Percentiles rank a stretch among this genome's conserved stretches.
phyloP scores from a whole-genome alignment of 2,113 vertebrate genomes.

The Mustela nigripes region DNA sequence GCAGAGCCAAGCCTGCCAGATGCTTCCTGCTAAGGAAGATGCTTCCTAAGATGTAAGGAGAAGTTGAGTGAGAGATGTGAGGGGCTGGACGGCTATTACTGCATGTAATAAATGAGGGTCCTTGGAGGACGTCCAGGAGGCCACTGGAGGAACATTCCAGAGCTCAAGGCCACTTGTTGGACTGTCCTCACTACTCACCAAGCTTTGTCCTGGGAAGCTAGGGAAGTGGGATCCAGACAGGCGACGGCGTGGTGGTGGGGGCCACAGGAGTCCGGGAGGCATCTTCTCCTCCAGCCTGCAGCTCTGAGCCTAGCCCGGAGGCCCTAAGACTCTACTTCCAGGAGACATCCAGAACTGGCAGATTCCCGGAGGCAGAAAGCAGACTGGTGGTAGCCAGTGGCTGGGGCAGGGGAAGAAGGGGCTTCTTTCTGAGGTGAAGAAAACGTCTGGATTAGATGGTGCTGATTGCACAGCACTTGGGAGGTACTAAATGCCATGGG shows the following conservation, averaged over 20 bases:
- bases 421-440: neutral
- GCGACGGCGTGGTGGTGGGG: neutral
- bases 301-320: neutral
- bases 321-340: rapidly evolving
- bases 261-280: rapidly evolving
- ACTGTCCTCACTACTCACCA: rapidly evolving
- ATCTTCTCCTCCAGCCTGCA: neutral
- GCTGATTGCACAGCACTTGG: neutral
- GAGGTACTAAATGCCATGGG: neutral
- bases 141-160: neutral
- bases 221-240: neutral
- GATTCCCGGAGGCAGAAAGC: neutral
- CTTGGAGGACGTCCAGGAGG: neutral
- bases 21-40: neutral
- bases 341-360: neutral
- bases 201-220: neutral
- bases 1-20: neutral
- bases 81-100: rapidly evolving
- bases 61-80: neutral
- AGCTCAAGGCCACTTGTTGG: rapidly evolving
- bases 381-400: rapidly evolving
- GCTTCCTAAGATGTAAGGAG: neutral
- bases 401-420: neutral
- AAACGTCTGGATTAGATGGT: neutral
- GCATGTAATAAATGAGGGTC: neutral